These are phyloP conservation scores for Lucilia sericata DNA, from an alignment of 1,140 invertebrate genomes.

Conservation along the genomic window DNA sequence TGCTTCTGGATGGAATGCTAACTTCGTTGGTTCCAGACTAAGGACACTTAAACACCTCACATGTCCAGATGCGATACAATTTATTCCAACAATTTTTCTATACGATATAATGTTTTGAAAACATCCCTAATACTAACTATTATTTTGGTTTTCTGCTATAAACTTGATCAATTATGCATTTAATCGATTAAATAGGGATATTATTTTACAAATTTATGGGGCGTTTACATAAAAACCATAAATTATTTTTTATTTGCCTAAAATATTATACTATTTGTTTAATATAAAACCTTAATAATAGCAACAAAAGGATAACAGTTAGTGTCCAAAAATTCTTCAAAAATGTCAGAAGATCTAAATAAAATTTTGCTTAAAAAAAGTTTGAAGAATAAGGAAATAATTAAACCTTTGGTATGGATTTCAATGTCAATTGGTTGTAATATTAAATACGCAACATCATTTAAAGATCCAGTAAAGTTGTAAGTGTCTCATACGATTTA, in stretches of 20 bases:
- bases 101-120: too few relatives aligned
- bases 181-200: background rate
- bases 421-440: background rate
- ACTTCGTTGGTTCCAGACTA: too few relatives aligned
- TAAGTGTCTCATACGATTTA: background rate
- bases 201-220: background rate
- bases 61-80: too few relatives aligned
- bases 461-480: background rate
- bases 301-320: background rate
- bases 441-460: background rate
- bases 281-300: background rate
- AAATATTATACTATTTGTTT: background rate
- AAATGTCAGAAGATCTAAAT: background rate
- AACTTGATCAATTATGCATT: background rate
- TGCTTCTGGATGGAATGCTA: too few relatives aligned
- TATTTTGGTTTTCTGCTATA: background rate
- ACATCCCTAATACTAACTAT: background rate
- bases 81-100: too few relatives aligned
- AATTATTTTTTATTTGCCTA: background rate
- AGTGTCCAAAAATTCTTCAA: background rate
- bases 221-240: background rate
- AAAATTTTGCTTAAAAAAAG: background rate
- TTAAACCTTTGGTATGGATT: constrained; percentile 1
- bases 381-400: background rate
- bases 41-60: too few relatives aligned